Evolutionary conservation across 2,113 vertebrate genomes (phyloP).

Genomic region (Lophura nycthemera): DNA sequence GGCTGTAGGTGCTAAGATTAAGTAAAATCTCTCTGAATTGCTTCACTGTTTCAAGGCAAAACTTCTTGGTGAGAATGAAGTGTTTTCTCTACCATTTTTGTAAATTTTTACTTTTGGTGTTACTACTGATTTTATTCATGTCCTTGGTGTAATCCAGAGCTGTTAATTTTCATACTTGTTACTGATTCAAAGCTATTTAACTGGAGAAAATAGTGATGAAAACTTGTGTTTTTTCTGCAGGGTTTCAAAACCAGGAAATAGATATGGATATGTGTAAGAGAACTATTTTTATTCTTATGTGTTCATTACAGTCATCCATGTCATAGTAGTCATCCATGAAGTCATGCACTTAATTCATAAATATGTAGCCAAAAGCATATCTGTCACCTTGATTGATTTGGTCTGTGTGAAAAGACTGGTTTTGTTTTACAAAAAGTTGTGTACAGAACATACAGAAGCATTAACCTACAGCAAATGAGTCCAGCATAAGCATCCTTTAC

Average conservation of each 20-base stretch:
- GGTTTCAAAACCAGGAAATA: neutral
- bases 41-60: neutral
- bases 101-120: neutral
- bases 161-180: constrained; percentile 22
- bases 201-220: neutral
- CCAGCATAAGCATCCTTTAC: neutral
- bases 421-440: neutral
- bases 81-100: neutral
- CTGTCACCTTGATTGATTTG: constrained; percentile 17
- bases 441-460: rapidly evolving
- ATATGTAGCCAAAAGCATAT: neutral
- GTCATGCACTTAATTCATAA: neutral
- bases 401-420: neutral
- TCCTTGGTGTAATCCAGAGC: neutral
- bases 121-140: neutral
- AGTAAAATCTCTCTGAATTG: neutral
- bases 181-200: neutral
- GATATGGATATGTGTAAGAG: neutral
- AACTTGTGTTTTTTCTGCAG: neutral
- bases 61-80: neutral
- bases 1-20: neutral
- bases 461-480: neutral
- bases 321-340: neutral
- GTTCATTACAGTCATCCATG: neutral
- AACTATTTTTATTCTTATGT: neutral